Percentiles rank a stretch among this genome's conserved stretches.
phyloP scores from a whole-genome alignment of 2,797 vertebrate species.

The Protosalanx chinensis region DNA sequence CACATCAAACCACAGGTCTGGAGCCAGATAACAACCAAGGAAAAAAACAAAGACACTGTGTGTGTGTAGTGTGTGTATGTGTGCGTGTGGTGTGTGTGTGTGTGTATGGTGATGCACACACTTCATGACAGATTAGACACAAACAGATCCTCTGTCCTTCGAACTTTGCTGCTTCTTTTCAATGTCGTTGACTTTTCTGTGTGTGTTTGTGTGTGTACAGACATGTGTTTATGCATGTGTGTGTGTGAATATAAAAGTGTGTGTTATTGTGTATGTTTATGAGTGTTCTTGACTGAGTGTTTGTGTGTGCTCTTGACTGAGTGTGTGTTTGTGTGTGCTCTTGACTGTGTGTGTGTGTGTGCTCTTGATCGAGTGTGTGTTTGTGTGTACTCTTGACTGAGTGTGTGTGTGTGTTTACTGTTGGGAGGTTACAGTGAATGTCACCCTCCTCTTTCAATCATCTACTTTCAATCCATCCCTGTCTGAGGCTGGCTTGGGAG shows the following conservation, averaged over 20 bases:
- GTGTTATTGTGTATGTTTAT: not conserved
- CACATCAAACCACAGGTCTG: constrained; percentile 41
- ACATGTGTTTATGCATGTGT: not conserved
- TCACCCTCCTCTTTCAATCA: constrained; percentile 75
- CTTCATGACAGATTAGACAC: not conserved
- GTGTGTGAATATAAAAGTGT: constrained; percentile 1
- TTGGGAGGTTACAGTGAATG: constrained; percentile 67
- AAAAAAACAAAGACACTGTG: constrained; percentile 9
- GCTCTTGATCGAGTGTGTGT: not conserved
- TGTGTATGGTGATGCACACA: not conserved
- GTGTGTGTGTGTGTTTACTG: not conserved
- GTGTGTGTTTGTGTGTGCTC: not conserved
- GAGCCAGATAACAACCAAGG: constrained; percentile 38
- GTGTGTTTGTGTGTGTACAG: not conserved
- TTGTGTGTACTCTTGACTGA: not conserved
- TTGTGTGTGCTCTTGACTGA: not conserved
- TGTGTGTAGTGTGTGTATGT: not conserved
- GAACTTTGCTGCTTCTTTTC: not conserved
- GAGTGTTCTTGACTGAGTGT: not conserved
- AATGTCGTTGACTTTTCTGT: constrained; percentile 5
- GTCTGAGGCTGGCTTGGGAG: constrained; percentile 59
- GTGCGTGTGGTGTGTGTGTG: not conserved
- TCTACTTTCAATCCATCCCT: constrained; percentile 71
- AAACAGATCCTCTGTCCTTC: not conserved
- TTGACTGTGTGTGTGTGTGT: not conserved